phyloP scores from a whole-genome alignment of 2,113 vertebrate species.

The Ovibos moschatus region DNA sequence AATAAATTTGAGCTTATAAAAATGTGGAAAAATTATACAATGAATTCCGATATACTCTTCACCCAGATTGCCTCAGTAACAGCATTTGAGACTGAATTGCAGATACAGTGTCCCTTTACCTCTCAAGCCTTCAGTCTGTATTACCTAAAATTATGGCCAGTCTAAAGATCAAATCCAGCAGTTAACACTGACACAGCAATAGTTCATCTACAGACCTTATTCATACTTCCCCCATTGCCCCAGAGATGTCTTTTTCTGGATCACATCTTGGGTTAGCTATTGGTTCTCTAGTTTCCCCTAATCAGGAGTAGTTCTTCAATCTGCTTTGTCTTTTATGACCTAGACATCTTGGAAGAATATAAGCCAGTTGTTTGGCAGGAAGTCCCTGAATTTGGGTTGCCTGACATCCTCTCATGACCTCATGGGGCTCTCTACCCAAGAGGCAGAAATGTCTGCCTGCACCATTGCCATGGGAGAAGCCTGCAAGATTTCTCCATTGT shows the following conservation, averaged over 20 bases:
- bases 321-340: background rate
- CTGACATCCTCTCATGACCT: background rate
- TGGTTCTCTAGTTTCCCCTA: background rate
- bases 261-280: background rate
- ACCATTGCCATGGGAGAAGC: too few relatives aligned
- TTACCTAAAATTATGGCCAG: background rate
- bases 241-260: background rate
- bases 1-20: background rate
- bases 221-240: fast-evolving
- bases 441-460: background rate
- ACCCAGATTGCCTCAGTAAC: background rate
- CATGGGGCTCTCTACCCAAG: background rate
- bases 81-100: background rate
- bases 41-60: background rate
- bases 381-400: background rate
- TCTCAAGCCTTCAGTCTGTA: background rate
- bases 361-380: background rate
- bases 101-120: background rate
- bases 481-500: background rate
- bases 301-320: background rate
- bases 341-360: background rate
- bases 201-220: fast-evolving
- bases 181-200: fast-evolving
- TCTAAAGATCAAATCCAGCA: background rate
- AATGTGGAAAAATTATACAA: background rate